phyloP scores from a whole-genome alignment of 1,140 invertebrate genomes.

The Cardiocondyla obscurior region DNA sequence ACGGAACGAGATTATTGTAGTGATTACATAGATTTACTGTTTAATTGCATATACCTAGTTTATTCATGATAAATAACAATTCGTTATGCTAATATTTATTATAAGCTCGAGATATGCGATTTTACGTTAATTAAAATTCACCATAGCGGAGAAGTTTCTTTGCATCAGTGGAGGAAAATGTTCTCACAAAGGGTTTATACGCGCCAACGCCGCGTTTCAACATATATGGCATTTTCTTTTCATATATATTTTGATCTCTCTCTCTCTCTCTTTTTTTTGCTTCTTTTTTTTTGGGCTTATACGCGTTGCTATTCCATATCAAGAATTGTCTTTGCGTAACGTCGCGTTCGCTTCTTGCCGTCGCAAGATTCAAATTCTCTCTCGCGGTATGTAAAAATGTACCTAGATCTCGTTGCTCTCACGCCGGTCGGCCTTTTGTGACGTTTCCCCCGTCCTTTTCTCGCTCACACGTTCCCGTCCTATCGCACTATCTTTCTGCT shows the following conservation, averaged over 20 bases:
- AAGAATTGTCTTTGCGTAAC: constrained; percentile 36
- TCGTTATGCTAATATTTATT: constrained; percentile 10
- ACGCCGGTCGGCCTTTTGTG: constrained; percentile 14
- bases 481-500: constrained; percentile 24
- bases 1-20: background rate
- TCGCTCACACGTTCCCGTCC: background rate
- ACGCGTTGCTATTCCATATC: background rate
- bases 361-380: constrained; percentile 43
- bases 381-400: constrained; percentile 18
- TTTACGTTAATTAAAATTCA: constrained; percentile 48
- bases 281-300: too few relatives aligned
- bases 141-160: background rate
- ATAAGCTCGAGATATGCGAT: background rate
- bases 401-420: background rate
- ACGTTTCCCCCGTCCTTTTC: background rate
- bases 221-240: constrained; percentile 32
- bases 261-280: background rate
- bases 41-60: background rate
- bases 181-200: constrained; percentile 32
- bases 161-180: background rate
- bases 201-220: background rate
- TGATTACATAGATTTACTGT: background rate
- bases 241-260: background rate
- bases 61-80: constrained; percentile 22
- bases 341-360: constrained; percentile 21